Evolutionary conservation across 2,797 vertebrate genomes (phyloP).

Genomic region (Poeciliopsis gracilis): DNA sequence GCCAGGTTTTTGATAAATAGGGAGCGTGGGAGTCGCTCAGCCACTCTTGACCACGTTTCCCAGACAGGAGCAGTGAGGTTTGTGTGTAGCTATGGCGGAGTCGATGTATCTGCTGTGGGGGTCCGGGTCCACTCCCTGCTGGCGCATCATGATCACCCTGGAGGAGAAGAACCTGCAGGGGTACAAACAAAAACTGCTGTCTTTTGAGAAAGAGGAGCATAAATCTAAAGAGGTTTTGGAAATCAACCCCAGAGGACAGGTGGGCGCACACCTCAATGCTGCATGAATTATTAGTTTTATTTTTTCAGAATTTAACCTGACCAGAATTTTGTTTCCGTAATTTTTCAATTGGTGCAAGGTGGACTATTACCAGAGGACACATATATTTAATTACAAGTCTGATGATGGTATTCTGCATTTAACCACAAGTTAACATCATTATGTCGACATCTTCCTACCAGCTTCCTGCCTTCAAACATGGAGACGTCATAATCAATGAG

Average conservation of each 20-base stretch:
- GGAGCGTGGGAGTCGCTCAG: conserved; percentile 8
- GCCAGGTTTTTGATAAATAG: conserved; percentile 31
- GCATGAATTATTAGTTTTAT: not conserved
- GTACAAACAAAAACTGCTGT: conserved; percentile 62
- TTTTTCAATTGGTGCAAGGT: too few species aligned
- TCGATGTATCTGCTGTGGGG: conserved; percentile 69
- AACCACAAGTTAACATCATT: not conserved
- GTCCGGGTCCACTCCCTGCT: conserved; percentile 73
- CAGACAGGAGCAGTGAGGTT: not conserved
- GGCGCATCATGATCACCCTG: conserved; percentile 72
- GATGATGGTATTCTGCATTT: too few species aligned
- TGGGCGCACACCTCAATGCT: conserved; percentile 13
- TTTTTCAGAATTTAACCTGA: not conserved
- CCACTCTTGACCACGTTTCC: not conserved
- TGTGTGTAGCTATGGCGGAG: conserved; percentile 51
- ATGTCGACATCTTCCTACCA: conserved; percentile 26
- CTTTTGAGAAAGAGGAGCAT: conserved; percentile 66
- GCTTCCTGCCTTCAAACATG: conserved; percentile 75
- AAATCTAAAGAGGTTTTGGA: conserved; percentile 68
- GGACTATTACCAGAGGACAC: too few species aligned
- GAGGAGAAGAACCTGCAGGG: conserved; percentile 77
- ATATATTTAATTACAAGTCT: not conserved
- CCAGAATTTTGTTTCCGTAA: not conserved
- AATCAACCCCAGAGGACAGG: conserved; percentile 74
- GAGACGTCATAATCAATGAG: conserved; percentile 68